These are phyloP conservation scores for Andrena fulva DNA, from an alignment of 2,888 invertebrate genomes.

Conservation along the genomic window DNA sequence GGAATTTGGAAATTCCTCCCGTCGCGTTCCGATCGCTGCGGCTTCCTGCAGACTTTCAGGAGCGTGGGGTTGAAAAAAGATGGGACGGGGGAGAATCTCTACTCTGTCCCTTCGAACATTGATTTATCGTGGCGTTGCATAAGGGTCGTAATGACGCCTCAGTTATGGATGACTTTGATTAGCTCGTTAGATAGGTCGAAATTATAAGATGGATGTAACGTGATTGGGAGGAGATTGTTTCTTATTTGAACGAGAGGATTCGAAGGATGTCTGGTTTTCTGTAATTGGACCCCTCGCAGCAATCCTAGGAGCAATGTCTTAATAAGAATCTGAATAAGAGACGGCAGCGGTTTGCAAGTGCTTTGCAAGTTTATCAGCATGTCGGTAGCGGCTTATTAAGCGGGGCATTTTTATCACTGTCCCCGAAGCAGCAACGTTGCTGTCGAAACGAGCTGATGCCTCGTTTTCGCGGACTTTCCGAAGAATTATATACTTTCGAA, in stretches of 20 bases:
- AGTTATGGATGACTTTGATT: background rate
- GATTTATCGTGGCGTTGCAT: background rate
- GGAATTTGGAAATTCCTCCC: slow-evolving; percentile 56
- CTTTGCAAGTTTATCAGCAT: background rate
- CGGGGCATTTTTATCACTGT: background rate
- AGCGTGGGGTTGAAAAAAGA: background rate
- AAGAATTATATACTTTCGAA: background rate
- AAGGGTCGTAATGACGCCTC: no score
- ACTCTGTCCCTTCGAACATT: background rate
- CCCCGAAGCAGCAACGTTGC: no score
- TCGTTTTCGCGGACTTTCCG: background rate
- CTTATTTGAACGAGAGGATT: no score
- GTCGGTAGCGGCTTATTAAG: background rate
- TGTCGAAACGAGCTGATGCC: background rate
- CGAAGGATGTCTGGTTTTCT: no score
- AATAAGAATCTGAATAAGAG: background rate
- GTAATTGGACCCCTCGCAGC: background rate
- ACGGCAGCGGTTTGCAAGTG: background rate
- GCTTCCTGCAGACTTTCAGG: background rate
- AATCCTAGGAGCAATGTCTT: background rate
- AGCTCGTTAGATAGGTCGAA: background rate
- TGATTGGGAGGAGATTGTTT: slow-evolving; percentile 1
- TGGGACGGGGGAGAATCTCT: background rate
- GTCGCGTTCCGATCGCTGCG: slow-evolving; percentile 1
- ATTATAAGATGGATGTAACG: background rate